Percentiles rank a stretch among this genome's conserved stretches.
These are phyloP conservation scores for Resseliella maxima DNA, from an alignment of 2,888 invertebrate species.

Conservation along the genomic window DNA sequence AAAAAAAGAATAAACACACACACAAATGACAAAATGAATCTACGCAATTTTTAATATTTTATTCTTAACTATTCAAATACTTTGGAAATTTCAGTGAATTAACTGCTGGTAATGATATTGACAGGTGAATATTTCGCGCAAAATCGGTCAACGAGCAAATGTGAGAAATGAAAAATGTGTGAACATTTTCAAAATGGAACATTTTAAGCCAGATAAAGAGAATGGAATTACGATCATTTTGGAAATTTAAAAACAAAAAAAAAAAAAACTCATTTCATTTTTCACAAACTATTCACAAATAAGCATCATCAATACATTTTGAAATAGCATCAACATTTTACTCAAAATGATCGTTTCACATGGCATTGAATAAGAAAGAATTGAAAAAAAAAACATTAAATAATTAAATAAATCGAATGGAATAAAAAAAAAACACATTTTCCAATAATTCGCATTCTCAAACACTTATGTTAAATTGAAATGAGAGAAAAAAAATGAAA, in stretches of 20 bases:
- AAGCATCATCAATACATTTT: neutral
- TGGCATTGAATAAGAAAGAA: too few species aligned
- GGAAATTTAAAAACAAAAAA: too few species aligned
- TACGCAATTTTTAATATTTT: slow-evolving; percentile 48
- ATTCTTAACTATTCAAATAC: slow-evolving; percentile 19
- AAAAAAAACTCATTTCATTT: neutral
- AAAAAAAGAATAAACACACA: neutral
- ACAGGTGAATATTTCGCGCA: neutral
- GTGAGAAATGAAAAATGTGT: neutral
- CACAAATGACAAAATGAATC: neutral
- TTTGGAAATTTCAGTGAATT: slow-evolving; percentile 24
- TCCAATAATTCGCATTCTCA: neutral
- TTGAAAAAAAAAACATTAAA: neutral
- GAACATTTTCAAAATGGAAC: neutral
- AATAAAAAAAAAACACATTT: neutral
- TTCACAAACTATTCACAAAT: too few species aligned
- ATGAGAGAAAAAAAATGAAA: neutral
- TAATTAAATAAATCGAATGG: neutral
- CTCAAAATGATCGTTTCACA: too few species aligned
- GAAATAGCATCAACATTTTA: neutral
- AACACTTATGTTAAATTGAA: neutral
- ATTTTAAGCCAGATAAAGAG: too few species aligned
- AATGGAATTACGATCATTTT: too few species aligned
- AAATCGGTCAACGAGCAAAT: neutral
- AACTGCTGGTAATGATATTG: neutral